Percentiles rank a stretch among this genome's conserved stretches.
phyloP scores from a whole-genome alignment of 2,113 vertebrate genomes.

The Laticauda laticaudata region DNA sequence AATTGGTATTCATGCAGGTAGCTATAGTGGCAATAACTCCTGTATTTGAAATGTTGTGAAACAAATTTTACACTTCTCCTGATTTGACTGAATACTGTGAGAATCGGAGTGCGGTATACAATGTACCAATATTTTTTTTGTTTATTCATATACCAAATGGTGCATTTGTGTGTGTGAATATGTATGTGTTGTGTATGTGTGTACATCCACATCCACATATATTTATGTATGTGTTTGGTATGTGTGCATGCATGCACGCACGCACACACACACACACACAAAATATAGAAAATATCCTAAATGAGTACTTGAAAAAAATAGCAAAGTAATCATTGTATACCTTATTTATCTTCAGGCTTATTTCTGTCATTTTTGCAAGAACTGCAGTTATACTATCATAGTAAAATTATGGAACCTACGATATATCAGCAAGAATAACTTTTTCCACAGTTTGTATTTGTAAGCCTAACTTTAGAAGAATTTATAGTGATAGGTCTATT shows the following conservation, averaged over 20 bases:
- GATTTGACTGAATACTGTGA: constrained; percentile 48
- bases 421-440: not conserved
- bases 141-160: not conserved
- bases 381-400: not conserved
- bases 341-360: not conserved
- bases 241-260: not conserved
- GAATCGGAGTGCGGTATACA: not conserved
- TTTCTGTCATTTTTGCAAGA: constrained; percentile 17
- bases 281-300: not conserved
- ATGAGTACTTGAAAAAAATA: not conserved
- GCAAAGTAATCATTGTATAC: not conserved
- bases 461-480: not conserved
- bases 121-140: not conserved
- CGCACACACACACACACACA: too few relatives aligned
- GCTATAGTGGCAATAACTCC: constrained; percentile 52
- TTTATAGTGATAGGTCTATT: not conserved
- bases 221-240: not conserved
- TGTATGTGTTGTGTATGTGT: not conserved
- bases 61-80: constrained; percentile 45
- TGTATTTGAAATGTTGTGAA: constrained; percentile 61
- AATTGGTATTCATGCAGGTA: constrained; percentile 56
- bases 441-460: constrained; percentile 12
- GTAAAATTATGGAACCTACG: constrained; percentile 3
- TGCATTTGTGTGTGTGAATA: not conserved
- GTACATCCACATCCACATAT: not conserved